phyloP scores from a whole-genome alignment of 2,797 vertebrate genomes.

The Sphenopsis melanotis region DNA sequence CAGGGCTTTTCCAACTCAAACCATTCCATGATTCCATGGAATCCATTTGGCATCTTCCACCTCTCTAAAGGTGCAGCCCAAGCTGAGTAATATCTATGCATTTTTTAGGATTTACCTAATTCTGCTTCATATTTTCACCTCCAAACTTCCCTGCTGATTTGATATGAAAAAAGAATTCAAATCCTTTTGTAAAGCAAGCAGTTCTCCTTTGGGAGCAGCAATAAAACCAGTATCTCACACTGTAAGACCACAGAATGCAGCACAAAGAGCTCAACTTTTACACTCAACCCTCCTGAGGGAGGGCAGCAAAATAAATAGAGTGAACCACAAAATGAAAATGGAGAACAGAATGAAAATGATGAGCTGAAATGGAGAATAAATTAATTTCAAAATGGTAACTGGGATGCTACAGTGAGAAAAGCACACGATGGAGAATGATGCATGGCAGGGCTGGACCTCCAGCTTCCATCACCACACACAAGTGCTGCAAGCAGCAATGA shows the following conservation, averaged over 20 bases:
- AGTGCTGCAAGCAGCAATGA: background rate
- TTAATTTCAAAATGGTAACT: background rate
- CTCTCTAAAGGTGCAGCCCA: background rate
- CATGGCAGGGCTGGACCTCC: background rate
- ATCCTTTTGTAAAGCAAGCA: background rate
- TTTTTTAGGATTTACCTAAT: background rate
- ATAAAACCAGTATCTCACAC: background rate
- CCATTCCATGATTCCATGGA: background rate
- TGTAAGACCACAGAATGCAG: background rate
- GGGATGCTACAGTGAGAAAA: background rate
- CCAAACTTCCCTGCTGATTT: background rate
- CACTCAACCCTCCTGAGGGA: background rate
- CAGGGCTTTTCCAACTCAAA: background rate
- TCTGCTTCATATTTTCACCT: background rate
- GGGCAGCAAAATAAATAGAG: constrained; percentile 10
- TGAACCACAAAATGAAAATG: background rate
- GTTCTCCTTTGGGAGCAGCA: constrained; percentile 22
- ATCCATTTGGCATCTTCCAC: background rate
- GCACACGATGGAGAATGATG: background rate
- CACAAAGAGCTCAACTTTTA: constrained; percentile 6
- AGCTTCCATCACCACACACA: background rate
- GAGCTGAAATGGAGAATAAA: background rate
- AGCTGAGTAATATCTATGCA: background rate
- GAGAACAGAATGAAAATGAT: background rate
- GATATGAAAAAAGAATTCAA: background rate